Conservation (phyloP, 2,888 invertebrate species). For the Plebejus anna region DNA sequence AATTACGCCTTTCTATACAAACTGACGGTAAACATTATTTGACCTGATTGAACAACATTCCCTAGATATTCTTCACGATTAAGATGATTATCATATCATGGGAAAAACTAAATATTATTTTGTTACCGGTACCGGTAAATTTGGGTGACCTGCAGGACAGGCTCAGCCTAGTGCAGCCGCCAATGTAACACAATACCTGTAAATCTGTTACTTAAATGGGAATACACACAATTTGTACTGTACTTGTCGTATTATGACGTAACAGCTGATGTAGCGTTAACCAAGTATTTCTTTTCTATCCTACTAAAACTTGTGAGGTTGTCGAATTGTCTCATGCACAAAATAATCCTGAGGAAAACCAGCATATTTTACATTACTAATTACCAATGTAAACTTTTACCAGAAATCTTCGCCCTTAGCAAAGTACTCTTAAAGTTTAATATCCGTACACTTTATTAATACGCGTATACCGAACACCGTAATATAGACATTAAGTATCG, state of each 20-base stretch:
- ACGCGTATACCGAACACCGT: not conserved
- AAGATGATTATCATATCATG: not conserved
- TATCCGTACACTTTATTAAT: not conserved
- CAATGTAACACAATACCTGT: too few relatives aligned
- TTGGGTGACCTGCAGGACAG: too few relatives aligned
- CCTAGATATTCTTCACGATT: not conserved
- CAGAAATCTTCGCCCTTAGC: too few relatives aligned
- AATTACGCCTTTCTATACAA: not conserved
- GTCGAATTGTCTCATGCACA: too few relatives aligned
- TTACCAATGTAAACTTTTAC: too few relatives aligned
- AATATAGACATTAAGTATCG: not conserved
- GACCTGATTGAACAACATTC: conserved; percentile 3
- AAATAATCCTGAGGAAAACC: not conserved
- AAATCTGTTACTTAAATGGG: too few relatives aligned
- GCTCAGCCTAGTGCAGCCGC: too few relatives aligned
- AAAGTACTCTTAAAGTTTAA: too few relatives aligned
- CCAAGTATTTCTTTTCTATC: too few relatives aligned
- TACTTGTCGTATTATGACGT: too few relatives aligned
- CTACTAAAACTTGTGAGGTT: not conserved
- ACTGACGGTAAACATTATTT: not conserved
- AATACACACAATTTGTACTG: too few relatives aligned
- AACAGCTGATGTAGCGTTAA: too few relatives aligned
- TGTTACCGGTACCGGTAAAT: not conserved
- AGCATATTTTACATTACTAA: not conserved
- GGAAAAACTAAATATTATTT: not conserved